Evolutionary conservation across 2,797 vertebrate species (phyloP).

Genomic region (Coreius guichenoti): DNA sequence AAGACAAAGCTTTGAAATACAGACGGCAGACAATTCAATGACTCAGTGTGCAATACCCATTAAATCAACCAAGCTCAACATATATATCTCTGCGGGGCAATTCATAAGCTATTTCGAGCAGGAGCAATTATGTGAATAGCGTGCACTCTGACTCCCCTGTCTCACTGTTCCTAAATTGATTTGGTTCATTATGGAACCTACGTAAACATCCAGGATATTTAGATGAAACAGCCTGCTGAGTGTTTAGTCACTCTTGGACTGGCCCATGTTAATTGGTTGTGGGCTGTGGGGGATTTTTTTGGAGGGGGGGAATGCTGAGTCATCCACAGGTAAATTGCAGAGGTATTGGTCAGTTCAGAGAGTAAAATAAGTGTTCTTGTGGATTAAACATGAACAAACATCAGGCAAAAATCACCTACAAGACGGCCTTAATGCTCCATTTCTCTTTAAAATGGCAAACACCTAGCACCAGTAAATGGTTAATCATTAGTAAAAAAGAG

Average conservation of each 20-base stretch:
- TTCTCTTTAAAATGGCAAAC: constrained; percentile 22
- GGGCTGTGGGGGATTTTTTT: neutral
- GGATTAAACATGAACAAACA: constrained; percentile 44
- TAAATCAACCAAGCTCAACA: constrained; percentile 48
- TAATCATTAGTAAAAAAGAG: constrained; percentile 52
- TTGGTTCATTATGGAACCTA: constrained; percentile 18
- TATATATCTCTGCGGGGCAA: constrained; percentile 8
- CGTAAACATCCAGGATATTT: constrained; percentile 31
- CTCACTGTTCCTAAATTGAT: constrained; percentile 46
- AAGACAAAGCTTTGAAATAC: constrained; percentile 37
- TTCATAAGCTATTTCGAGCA: constrained; percentile 37
- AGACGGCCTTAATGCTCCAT: constrained; percentile 28
- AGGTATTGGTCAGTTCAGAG: neutral
- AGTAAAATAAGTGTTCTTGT: constrained; percentile 19
- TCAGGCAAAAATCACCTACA: constrained; percentile 22
- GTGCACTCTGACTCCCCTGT: constrained; percentile 42
- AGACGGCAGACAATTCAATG: constrained; percentile 28
- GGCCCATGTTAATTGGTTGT: constrained; percentile 12
- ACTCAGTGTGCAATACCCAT: constrained; percentile 39
- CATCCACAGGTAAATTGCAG: constrained; percentile 43
- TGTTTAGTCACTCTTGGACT: constrained; percentile 18
- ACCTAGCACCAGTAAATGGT: constrained; percentile 25
- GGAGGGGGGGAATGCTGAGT: constrained; percentile 28
- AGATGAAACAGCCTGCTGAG: constrained; percentile 23
- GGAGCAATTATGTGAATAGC: constrained; percentile 44